Percentiles rank a stretch among this genome's conserved stretches.
Evolutionary conservation across 2,113 vertebrate genomes (phyloP).

Genomic region (Tringa solitaria): DNA sequence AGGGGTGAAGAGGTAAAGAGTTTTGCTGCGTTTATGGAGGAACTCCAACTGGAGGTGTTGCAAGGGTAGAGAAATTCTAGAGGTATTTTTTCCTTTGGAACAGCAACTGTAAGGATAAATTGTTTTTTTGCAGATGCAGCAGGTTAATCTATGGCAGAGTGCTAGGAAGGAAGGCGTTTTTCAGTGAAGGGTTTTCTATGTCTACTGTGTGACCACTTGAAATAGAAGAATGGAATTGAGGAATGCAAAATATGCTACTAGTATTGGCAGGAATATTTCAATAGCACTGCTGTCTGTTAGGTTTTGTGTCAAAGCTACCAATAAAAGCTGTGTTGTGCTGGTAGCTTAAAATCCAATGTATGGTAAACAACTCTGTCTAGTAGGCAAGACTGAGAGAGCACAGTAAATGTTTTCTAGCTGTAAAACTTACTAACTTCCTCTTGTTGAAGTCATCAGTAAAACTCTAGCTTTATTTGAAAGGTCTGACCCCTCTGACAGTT

Average conservation of each 20-base stretch:
- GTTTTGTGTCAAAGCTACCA: background rate
- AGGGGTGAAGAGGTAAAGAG: background rate
- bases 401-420: background rate
- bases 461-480: background rate
- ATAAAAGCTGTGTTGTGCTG: background rate
- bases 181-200: background rate
- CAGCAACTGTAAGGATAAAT: background rate
- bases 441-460: background rate
- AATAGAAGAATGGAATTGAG: background rate
- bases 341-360: background rate
- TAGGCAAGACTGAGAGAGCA: background rate
- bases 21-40: background rate
- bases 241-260: background rate
- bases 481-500: background rate
- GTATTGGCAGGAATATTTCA: background rate
- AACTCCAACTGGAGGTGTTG: background rate
- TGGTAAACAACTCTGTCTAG: background rate
- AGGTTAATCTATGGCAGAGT: background rate
- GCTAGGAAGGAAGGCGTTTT: background rate
- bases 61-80: background rate
- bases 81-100: background rate
- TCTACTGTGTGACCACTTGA: background rate
- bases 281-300: background rate
- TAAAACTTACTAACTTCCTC: background rate
- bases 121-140: background rate